A percentile compares a stretch with the other conserved stretches of the same genome.
Evolutionary conservation across 2,888 invertebrate genomes (phyloP).

Genomic region (Argyresthia albistria): DNA sequence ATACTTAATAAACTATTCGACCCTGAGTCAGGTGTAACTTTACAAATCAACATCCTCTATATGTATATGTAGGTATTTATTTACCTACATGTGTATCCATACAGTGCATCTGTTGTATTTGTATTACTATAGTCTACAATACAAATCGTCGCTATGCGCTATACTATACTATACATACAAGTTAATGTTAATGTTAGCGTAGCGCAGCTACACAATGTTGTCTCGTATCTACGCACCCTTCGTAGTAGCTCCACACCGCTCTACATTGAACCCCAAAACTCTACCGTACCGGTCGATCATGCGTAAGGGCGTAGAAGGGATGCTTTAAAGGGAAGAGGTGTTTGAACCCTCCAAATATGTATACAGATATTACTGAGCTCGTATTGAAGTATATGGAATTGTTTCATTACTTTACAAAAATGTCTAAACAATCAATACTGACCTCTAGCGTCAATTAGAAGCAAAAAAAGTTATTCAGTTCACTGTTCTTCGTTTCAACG

Average conservation of each 20-base stretch:
- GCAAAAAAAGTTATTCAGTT: too few species aligned
- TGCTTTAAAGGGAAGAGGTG: constrained; percentile 65
- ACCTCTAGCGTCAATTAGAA: constrained; percentile 65
- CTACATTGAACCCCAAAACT: constrained; percentile 62
- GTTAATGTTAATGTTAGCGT: not conserved
- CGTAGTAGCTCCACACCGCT: constrained; percentile 8
- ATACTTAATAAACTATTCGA: too few species aligned
- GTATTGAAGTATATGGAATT: not conserved
- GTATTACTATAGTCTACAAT: too few species aligned
- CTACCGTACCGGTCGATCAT: constrained; percentile 69
- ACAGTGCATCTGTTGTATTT: too few species aligned
- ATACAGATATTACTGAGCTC: constrained; percentile 4
- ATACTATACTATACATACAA: not conserved
- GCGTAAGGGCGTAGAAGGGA: constrained; percentile 70
- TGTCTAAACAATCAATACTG: constrained; percentile 38
- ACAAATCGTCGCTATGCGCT: too few species aligned
- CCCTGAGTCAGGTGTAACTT: too few species aligned
- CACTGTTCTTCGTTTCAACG: constrained; percentile 63
- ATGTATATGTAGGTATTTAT: too few species aligned
- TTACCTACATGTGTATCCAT: too few species aligned
- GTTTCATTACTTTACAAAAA: not conserved
- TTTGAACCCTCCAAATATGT: constrained; percentile 41
- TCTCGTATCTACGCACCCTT: constrained; percentile 2
- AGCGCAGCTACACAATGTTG: not conserved
- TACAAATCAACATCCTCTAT: too few species aligned